phyloP scores from a whole-genome alignment of 2,113 vertebrate genomes.

The Sinocyclocheilus rhinocerous region DNA sequence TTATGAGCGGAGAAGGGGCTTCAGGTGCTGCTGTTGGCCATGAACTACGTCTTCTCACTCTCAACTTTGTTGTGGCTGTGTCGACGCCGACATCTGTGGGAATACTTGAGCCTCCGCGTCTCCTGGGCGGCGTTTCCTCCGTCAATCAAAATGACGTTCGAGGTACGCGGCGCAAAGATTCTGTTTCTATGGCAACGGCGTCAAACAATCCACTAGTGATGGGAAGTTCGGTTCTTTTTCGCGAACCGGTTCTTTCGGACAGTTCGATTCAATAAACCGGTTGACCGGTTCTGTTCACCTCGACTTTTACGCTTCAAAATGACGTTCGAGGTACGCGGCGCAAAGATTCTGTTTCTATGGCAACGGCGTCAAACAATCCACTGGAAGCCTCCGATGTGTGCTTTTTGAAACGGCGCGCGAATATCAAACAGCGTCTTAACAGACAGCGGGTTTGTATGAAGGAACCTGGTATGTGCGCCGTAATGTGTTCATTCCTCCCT shows the following conservation, averaged over 20 bases:
- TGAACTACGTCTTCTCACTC: constrained; percentile 21
- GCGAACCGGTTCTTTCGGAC: too few relatives aligned
- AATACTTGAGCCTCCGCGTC: constrained; percentile 14
- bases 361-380: neutral
- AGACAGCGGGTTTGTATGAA: neutral
- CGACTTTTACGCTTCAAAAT: too few relatives aligned
- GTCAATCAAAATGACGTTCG: constrained; percentile 56
- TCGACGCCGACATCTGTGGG: constrained; percentile 55
- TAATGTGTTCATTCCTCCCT: neutral
- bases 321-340: too few relatives aligned
- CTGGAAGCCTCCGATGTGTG: neutral
- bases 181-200: constrained; percentile 21
- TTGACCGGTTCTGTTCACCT: too few relatives aligned
- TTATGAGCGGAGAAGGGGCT: constrained; percentile 1
- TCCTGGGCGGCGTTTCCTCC: constrained; percentile 44
- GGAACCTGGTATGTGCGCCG: neutral
- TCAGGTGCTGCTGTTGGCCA: constrained; percentile 6
- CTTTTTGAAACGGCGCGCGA: neutral
- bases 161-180: constrained; percentile 31
- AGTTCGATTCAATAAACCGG: too few relatives aligned
- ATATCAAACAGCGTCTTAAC: neutral
- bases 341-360: constrained; percentile 15
- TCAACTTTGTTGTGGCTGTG: constrained; percentile 22
- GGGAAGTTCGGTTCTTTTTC: too few relatives aligned
- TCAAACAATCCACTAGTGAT: neutral